These are phyloP conservation scores for Oriolus oriolus DNA, from an alignment of 2,113 vertebrate genomes.

Conservation along the genomic window DNA sequence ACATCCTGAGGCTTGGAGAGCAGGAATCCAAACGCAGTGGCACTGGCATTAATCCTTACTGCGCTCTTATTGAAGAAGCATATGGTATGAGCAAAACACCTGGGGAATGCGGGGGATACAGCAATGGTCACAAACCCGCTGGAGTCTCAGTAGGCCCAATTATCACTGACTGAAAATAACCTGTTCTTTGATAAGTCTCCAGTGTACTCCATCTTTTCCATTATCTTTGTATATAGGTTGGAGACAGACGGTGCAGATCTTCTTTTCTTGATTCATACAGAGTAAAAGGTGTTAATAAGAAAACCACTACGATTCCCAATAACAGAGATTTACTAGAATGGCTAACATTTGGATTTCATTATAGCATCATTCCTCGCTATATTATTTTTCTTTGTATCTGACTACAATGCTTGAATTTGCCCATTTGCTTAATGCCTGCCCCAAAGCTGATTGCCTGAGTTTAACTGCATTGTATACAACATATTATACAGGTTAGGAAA, in stretches of 20 bases:
- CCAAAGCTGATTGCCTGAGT: neutral
- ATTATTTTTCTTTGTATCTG: neutral
- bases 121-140: neutral
- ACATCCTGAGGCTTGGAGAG: constrained; percentile 93
- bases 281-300: neutral
- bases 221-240: neutral
- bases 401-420: neutral
- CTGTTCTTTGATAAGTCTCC: neutral
- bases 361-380: neutral
- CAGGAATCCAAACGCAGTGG: constrained; percentile 91
- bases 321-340: neutral
- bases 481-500: neutral
- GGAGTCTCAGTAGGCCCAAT: neutral
- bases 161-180: neutral
- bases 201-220: neutral
- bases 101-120: neutral
- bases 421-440: neutral
- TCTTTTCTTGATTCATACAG: neutral
- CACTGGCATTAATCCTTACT: constrained; percentile 93
- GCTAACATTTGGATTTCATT: neutral
- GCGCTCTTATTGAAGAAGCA: constrained; percentile 93
- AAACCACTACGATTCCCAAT: neutral
- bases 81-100: constrained; percentile 79
- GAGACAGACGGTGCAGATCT: neutral
- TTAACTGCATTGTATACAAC: neutral